Base-by-base conservation (phyloP, 2,888 invertebrate species). In the Axea sp. region DNA sequence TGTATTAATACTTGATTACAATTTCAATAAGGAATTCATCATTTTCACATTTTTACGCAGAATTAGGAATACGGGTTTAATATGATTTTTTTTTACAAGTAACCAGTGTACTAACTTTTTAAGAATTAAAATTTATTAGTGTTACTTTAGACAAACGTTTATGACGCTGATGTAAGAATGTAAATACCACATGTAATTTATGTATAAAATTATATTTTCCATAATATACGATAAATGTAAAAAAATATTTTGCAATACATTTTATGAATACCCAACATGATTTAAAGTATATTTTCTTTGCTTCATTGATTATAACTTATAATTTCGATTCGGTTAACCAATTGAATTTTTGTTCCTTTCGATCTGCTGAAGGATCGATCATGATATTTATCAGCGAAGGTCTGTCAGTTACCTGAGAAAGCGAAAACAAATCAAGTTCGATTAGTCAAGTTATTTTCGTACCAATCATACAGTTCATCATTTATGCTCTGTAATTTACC, bases 261-360 rank as follows among this genome's bases (percentile, higher is more conserved):
- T 14, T 7, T 14, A 1, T 33, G 1, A 12, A 12, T 2, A 14
- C 12, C 33, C 33, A 12, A 3, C 7, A 6, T 12, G 6, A 28
- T 9, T 9, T n/a, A n/a, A n/a, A n/a, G n/a, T 28, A 28, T 28
- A 28, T 28, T 28, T 28, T 28, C n/a, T n/a, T n/a, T n/a, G n/a
- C n/a, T n/a, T n/a, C n/a, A n/a, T n/a, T n/a, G n/a, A n/a, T n/a
- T 31, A 5, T 12, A 35, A 1, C 2, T 75, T 57, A 75, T 19
- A 75, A 26, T 26, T 97, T 97, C 3, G 97, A 96, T 88, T 96
- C 95, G 0, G 97, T 97, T 2, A 97, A 90, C 97, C 97, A 97
- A 84, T 91, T 93, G 87, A 96, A 97, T 9, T 93, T 91, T 89
- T 98, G 98, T 28, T 94, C 92, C 88, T 97, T 98, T 76, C 98